Percentiles rank a stretch among this genome's conserved stretches.
phyloP scores from a whole-genome alignment of 2,888 invertebrate species.

The Amblyjoppa fuscipennis region DNA sequence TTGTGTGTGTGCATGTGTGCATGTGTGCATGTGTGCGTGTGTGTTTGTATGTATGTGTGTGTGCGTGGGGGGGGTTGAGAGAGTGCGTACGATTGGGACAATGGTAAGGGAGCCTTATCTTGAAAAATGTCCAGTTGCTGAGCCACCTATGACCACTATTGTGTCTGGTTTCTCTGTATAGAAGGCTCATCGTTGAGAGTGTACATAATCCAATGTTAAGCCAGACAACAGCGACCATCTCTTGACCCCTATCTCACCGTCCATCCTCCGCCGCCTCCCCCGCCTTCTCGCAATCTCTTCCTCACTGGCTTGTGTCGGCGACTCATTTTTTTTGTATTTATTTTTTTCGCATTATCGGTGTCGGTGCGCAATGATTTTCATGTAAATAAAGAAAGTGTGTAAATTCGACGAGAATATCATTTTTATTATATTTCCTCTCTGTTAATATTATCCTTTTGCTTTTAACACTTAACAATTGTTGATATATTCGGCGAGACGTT shows the following conservation, averaged over 20 bases:
- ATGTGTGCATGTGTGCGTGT: neutral
- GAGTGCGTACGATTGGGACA: slow-evolving; percentile 73
- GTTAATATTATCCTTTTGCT: neutral
- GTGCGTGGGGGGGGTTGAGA: slow-evolving; percentile 59
- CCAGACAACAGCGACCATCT: slow-evolving; percentile 63
- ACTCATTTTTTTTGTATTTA: neutral
- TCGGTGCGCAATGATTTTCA: neutral
- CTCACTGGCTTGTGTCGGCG: neutral
- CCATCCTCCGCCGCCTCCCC: neutral
- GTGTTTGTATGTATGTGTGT: no score
- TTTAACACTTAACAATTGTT: slow-evolving; percentile 19
- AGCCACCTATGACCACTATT: slow-evolving; percentile 75
- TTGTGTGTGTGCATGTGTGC: slow-evolving; percentile 1
- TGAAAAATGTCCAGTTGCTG: slow-evolving; percentile 80
- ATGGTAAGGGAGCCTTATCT: slow-evolving; percentile 78
- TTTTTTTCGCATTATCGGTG: neutral
- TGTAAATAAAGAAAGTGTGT: slow-evolving; percentile 22
- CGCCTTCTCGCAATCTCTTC: slow-evolving; percentile 14
- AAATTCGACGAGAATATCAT: slow-evolving; percentile 33
- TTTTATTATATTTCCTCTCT: neutral
- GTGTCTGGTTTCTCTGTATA: slow-evolving; percentile 70
- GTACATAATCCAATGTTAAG: slow-evolving; percentile 76
- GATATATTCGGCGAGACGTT: neutral
- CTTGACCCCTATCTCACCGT: slow-evolving; percentile 13
- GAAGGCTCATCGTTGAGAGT: slow-evolving; percentile 65